phyloP scores from a whole-genome alignment of 1,140 invertebrate genomes.

The Coenobita brevimanus region DNA sequence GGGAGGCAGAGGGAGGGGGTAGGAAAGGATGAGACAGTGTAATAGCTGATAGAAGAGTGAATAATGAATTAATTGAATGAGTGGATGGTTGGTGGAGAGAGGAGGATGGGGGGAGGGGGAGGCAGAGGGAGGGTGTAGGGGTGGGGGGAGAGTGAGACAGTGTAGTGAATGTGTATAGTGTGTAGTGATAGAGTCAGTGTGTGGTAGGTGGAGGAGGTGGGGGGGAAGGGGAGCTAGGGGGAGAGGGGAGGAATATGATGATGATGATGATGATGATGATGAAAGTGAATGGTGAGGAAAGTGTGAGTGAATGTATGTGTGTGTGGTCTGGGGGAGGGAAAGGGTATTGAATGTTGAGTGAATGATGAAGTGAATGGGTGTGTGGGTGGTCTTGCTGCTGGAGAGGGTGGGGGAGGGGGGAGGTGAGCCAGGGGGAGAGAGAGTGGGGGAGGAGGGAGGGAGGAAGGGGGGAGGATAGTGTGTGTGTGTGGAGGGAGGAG shows the following conservation, averaged over 20 bases:
- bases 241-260: not conserved
- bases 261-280: not conserved
- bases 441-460: too few species aligned
- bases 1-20: not conserved
- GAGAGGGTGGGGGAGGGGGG: too few species aligned
- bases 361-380: too few species aligned
- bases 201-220: not conserved
- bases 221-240: not conserved
- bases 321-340: not conserved
- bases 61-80: not conserved
- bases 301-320: not conserved
- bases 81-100: not conserved
- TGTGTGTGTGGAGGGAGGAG: too few species aligned
- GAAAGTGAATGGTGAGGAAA: too few species aligned
- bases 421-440: too few species aligned
- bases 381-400: too few species aligned
- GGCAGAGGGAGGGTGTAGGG: not conserved
- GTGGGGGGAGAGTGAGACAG: not conserved
- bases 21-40: not conserved
- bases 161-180: not conserved
- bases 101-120: not conserved
- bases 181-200: not conserved
- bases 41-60: not conserved
- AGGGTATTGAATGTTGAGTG: too few species aligned
- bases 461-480: too few species aligned